Base-by-base conservation (phyloP, 2,888 invertebrate genomes). In the Eilema depressum region DNA sequence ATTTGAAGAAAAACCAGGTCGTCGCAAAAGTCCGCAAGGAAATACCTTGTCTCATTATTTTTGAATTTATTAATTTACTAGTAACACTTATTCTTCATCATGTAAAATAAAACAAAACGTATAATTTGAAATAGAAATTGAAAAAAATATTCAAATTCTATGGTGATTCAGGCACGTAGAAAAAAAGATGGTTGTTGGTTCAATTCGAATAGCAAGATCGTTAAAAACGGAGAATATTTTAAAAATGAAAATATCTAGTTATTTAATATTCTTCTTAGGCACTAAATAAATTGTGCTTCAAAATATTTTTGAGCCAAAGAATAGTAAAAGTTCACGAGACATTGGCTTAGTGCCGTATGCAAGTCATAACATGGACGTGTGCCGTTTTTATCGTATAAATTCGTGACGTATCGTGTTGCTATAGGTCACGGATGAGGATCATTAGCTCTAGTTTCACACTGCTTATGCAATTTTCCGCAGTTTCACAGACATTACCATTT, bases 401-500 rank as follows among this genome's bases (percentile, higher is more conserved):
- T 63, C 37, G 68, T 79, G 68, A 77, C 73, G 80, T 73, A 61
- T 68, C n/a, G 28, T 69, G 33, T 64, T 64, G 53, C 64, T 30
- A 60, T 30, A 53, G 63, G 71, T 76, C 69, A 81, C 81, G 78
- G 81, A 79, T 66, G 70, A 70, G 64, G 68, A 59, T 75, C 69
- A 75, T 79, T 77, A 66, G 57, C 53, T 61, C 20, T 66, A 30
- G 75, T 75, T 85, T 77, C 73, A 75, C 77, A 76, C 77, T 68
- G 71, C 68, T 66, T 68, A 75, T 69, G 61, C 77, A 74, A 79
- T 75, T 78, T 77, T 73, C 75, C 70, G 64, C 76, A 68, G 73
- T 77, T 74, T 74, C 70, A 75, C 61, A 66, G 70, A 28, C 69
- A 73, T 80, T 75, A 76, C 62, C 53, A 68, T 68, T 66, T n/a